phyloP scores from a whole-genome alignment of 2,888 invertebrate genomes.

The Malthinus flaveolus region DNA sequence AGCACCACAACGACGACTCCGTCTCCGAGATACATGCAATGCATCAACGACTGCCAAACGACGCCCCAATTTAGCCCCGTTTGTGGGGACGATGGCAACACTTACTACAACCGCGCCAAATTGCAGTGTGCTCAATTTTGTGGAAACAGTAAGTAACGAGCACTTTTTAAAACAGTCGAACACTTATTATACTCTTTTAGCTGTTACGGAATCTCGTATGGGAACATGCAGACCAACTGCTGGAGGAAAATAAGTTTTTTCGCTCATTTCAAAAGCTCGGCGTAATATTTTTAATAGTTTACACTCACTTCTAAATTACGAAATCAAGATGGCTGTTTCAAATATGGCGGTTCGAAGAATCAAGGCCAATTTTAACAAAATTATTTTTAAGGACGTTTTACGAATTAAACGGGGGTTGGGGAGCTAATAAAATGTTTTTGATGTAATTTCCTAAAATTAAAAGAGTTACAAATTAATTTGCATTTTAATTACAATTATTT shows the following conservation, averaged over 20 bases:
- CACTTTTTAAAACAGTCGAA: not conserved
- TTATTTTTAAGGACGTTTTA: too few species aligned
- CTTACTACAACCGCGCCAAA: not conserved
- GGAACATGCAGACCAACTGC: not conserved
- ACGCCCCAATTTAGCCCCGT: conserved; percentile 6
- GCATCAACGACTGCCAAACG: not conserved
- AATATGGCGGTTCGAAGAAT: too few species aligned
- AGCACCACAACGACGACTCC: conserved; percentile 1
- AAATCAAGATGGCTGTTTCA: too few species aligned
- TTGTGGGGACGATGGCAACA: not conserved
- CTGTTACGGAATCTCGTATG: not conserved
- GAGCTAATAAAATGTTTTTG: too few species aligned
- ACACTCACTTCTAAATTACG: too few species aligned
- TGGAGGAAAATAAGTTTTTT: not conserved
- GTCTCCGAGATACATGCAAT: not conserved
- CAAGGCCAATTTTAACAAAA: too few species aligned
- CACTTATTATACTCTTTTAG: not conserved
- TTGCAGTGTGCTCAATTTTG: conserved; percentile 2
- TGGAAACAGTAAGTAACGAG: not conserved
- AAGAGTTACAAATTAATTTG: too few species aligned
- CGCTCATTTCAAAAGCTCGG: too few species aligned
- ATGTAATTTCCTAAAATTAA: too few species aligned
- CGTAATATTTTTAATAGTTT: too few species aligned
- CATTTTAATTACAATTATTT: too few species aligned
- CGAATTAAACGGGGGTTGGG: too few species aligned